Conservation (phyloP, 1,140 invertebrate genomes). For the Heliconius hermathena region DNA sequence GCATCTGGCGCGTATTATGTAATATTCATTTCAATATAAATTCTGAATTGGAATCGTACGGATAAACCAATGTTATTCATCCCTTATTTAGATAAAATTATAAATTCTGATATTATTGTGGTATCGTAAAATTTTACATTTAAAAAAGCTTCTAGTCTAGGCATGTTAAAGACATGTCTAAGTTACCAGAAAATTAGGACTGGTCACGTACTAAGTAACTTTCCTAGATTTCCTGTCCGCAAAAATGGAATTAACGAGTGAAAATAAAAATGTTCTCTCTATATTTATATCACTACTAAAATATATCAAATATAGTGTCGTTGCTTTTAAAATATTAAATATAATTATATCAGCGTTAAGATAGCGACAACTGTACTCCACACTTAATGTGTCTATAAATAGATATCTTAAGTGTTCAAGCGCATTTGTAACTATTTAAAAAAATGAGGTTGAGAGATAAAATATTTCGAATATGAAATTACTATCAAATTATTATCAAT, state of each 20-base stretch:
- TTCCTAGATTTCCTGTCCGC: not conserved
- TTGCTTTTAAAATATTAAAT: slow-evolving; percentile 18
- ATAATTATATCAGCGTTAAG: slow-evolving; percentile 16
- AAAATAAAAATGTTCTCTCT: not conserved
- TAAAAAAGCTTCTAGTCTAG: no score
- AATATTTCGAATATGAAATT: not conserved
- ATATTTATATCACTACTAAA: not conserved
- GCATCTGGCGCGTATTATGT: not conserved
- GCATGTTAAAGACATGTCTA: no score
- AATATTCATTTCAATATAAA: not conserved
- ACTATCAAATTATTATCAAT: no score
- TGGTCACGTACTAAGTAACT: not conserved
- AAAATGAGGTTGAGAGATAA: not conserved
- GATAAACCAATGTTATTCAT: not conserved
- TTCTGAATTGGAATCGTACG: not conserved
- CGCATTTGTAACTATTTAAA: not conserved
- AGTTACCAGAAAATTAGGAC: not conserved
- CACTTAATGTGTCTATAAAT: slow-evolving; percentile 12
- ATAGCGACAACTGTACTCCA: slow-evolving; percentile 12
- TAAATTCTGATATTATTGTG: not conserved
- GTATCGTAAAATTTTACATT: not conserved
- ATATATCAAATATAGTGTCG: slow-evolving; percentile 1
- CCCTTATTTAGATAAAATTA: not conserved
- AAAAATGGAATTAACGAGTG: not conserved
- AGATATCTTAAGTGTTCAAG: slow-evolving; percentile 10